These are phyloP conservation scores for Sterna hirundo DNA, from an alignment of 2,113 vertebrate genomes.

Conservation along the genomic window DNA sequence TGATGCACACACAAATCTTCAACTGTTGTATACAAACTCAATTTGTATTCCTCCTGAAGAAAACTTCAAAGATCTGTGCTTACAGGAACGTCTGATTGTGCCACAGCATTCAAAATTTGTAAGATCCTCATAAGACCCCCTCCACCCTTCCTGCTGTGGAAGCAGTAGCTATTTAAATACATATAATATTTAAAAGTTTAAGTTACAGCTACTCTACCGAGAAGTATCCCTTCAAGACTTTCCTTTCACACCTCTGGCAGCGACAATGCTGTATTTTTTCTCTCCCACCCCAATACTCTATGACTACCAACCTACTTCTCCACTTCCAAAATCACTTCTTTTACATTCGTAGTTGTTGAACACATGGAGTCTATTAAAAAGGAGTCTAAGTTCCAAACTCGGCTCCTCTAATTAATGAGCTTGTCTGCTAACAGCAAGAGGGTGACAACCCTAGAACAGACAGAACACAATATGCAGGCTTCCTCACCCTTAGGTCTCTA, in stretches of 20 bases:
- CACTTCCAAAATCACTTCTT: neutral
- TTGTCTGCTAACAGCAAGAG: neutral
- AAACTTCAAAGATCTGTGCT: neutral
- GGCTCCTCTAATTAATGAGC: neutral
- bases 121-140: neutral
- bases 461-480: neutral
- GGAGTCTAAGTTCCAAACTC: neutral
- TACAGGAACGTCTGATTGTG: neutral
- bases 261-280: neutral
- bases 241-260: neutral
- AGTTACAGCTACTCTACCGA: neutral
- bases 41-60: neutral
- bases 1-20: neutral
- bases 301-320: neutral
- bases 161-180: neutral
- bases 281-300: neutral
- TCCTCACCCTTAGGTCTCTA: neutral
- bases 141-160: neutral
- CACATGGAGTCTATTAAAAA: neutral
- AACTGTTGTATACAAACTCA: neutral
- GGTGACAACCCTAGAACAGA: neutral
- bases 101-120: neutral
- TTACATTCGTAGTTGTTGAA: neutral
- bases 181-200: neutral
- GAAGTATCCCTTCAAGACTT: neutral